phyloP scores from a whole-genome alignment of 2,888 invertebrate genomes.

The Patella ulyssiponensis region DNA sequence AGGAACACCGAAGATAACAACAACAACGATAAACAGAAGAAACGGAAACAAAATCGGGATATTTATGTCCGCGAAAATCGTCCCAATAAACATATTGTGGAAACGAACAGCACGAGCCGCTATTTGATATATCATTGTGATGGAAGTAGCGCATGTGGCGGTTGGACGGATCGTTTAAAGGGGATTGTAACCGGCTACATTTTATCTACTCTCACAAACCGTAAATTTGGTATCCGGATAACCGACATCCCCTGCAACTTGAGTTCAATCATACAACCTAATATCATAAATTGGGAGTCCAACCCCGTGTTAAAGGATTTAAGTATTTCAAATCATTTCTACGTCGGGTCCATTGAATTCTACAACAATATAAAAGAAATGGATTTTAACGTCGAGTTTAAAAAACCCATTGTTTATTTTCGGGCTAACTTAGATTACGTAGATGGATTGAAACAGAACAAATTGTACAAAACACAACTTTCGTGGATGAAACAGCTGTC shows the following conservation, averaged over 20 bases:
- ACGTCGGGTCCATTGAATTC: not conserved
- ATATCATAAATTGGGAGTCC: conserved; percentile 27
- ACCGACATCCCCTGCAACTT: conserved; percentile 25
- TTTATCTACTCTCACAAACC: conserved; percentile 25
- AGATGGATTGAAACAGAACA: conserved; percentile 11
- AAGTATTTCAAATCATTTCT: too few species aligned
- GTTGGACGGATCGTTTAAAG: conserved; percentile 29
- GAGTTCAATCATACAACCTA: conserved; percentile 18
- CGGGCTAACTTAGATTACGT: conserved; percentile 21
- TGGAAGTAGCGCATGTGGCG: conserved; percentile 17
- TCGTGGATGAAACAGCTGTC: conserved; percentile 13
- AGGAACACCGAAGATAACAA: too few species aligned
- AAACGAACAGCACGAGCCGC: not conserved
- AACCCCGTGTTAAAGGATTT: not conserved
- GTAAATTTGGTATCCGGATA: conserved; percentile 28
- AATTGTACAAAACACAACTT: conserved; percentile 15
- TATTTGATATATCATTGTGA: not conserved
- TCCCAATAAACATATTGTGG: too few species aligned
- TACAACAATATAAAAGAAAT: not conserved
- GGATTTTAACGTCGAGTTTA: conserved; percentile 26
- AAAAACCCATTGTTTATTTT: conserved; percentile 23
- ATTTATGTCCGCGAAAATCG: too few species aligned
- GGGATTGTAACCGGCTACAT: conserved; percentile 30
- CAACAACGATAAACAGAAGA: too few species aligned
- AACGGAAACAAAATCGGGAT: too few species aligned